phyloP scores from a whole-genome alignment of 2,888 invertebrate genomes.

The Idaea biselata region DNA sequence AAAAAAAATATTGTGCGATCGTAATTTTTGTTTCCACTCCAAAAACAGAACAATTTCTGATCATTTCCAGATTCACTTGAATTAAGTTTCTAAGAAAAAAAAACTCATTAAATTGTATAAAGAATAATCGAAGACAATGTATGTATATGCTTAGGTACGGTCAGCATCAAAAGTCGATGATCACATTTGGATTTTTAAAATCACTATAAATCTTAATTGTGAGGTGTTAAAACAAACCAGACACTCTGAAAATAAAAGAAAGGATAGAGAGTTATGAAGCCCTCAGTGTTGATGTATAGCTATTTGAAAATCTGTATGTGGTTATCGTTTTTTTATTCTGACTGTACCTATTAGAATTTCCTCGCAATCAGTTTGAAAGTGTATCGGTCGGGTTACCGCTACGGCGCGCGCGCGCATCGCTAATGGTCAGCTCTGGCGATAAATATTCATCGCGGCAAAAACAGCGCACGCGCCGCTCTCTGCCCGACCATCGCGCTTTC shows the following conservation, averaged over 20 bases:
- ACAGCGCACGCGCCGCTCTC: conserved; percentile 67
- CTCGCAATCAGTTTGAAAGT: conserved; percentile 40
- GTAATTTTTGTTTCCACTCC: background rate
- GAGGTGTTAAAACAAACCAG: no score
- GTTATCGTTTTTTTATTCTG: background rate
- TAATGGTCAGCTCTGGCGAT: conserved; percentile 61
- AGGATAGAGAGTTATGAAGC: no score
- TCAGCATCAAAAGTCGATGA: no score
- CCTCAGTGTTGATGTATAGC: no score
- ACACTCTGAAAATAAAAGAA: conserved; percentile 23
- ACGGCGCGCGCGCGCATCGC: conserved; percentile 35
- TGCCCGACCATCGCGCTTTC: conserved; percentile 64
- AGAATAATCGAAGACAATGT: conserved; percentile 16
- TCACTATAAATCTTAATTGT: no score
- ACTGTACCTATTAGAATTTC: conserved; percentile 12
- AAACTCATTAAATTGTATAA: background rate
- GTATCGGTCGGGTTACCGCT: conserved; percentile 48
- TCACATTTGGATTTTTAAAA: no score
- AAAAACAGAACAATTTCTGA: background rate
- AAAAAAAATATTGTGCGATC: no score
- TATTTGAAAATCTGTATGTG: no score
- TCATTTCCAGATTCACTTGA: background rate
- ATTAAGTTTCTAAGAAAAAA: background rate
- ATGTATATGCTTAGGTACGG: conserved; percentile 7
- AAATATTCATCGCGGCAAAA: conserved; percentile 79